phyloP scores from a whole-genome alignment of 1,140 invertebrate genomes.

The Babylonia areolata region DNA sequence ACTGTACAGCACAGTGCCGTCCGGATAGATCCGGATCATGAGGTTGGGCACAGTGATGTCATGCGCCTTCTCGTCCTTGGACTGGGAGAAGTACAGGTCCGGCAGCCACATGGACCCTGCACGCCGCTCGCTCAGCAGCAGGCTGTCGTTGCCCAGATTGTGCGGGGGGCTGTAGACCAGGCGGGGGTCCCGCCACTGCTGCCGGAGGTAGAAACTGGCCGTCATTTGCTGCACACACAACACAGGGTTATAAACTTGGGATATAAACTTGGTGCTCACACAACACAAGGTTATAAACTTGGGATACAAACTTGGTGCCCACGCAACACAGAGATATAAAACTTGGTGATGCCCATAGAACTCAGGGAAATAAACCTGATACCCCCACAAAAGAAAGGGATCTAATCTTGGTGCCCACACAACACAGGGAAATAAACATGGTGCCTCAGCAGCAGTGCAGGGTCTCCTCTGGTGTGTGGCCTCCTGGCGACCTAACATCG shows the following conservation, averaged over 20 bases:
- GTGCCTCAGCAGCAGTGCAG: too few relatives aligned
- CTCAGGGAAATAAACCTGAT: constrained; percentile 20
- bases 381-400: background rate
- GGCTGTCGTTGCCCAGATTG: constrained; percentile 11
- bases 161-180: background rate
- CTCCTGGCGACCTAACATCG: too few relatives aligned
- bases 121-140: constrained; percentile 30
- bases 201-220: constrained; percentile 38
- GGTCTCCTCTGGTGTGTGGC: too few relatives aligned
- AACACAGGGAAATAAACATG: too few relatives aligned
- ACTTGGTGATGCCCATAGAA: too few relatives aligned
- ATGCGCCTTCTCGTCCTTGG: constrained; percentile 35
- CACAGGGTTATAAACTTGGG: background rate
- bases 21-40: constrained; percentile 36
- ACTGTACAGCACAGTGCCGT: constrained; percentile 40
- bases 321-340: background rate
- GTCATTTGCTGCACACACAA: constrained; percentile 35
- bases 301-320: constrained; percentile 30
- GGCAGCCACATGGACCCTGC: constrained; percentile 37
- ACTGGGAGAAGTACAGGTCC: constrained; percentile 38
- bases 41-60: constrained; percentile 41
- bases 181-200: constrained; percentile 41
- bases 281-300: background rate
- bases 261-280: constrained; percentile 29
- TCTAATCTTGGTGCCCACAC: too few relatives aligned